Evolutionary conservation across 2,888 invertebrate species (phyloP), one percentile per base, ranked within the genome.

Genomic region (Cephus nigrinus): DNA sequence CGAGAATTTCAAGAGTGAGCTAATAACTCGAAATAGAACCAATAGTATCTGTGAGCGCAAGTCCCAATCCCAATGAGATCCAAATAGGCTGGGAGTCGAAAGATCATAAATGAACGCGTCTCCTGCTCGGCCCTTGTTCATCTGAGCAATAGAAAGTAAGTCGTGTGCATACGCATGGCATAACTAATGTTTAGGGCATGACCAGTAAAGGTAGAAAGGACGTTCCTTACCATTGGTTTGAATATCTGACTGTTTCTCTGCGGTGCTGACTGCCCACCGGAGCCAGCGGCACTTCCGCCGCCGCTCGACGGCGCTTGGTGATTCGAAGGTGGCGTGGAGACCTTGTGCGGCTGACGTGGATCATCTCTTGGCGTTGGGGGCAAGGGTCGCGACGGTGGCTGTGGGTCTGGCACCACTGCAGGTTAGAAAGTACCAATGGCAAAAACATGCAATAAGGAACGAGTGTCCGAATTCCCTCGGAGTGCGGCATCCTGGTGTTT

Each of bases 181-280:
- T 55, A 55, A 55, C 55, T 55, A 55, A 55, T 55, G 55, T 55
- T 9, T 55, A 55, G 55, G 23, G 55, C 55, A 55, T 9, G 9
- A 55, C 23, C 23, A 23, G 55, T 55, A 15, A 55, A 3, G 0
- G 4, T 15, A 23, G 0, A 55, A 55, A 23, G 55, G 69, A 34
- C 23, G 71, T 32, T 71, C 87, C 94, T 90, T 92, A 97, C 97
- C 96, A 96, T 96, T 84, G 97, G 97, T 92, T 97, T 97, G 92
- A 97, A 97, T 90, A 96, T 94, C 91, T 96, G 96, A 74, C 97
- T 96, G 90, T 96, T 96, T 84, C 97, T 94, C 90, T 97, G 97
- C 82, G 95, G 96, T 75, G 95, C 96, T 84, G 91, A 82, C 87
- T 90, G 92, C 35, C 90, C 91, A 40, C 88, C 87, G 3, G 91